phyloP scores from a whole-genome alignment of 2,888 invertebrate genomes.

The Eristalis arbustorum region DNA sequence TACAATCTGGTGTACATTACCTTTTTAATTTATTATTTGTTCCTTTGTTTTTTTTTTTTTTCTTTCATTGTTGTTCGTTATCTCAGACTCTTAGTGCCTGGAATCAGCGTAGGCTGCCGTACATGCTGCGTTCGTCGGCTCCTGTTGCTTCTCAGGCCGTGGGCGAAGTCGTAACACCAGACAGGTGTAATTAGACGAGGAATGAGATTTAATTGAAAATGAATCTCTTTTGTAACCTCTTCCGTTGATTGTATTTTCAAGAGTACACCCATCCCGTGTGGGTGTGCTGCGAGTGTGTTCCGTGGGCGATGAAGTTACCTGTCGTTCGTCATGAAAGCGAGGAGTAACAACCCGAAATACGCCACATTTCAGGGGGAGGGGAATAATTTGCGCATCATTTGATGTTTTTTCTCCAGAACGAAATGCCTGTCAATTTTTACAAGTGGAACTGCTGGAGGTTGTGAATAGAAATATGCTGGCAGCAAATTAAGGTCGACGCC shows the following conservation, averaged over 20 bases:
- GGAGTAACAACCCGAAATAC: neutral
- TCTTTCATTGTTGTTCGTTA: too few species aligned
- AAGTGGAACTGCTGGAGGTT: too few species aligned
- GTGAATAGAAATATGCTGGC: too few species aligned
- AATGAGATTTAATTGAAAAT: neutral
- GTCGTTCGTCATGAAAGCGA: neutral
- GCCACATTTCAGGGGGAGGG: neutral
- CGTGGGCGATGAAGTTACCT: neutral
- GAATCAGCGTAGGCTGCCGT: neutral
- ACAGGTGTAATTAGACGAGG: neutral
- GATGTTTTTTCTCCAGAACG: too few species aligned
- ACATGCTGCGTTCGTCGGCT: neutral
- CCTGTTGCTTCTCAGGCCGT: neutral
- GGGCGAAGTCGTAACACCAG: neutral
- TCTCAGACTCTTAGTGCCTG: neutral
- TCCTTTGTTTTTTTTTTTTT: neutral
- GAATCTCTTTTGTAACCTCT: neutral
- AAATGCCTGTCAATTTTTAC: too few species aligned
- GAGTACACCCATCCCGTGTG: neutral
- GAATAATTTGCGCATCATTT: neutral
- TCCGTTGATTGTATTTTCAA: neutral
- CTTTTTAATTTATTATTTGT: neutral
- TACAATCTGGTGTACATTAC: neutral
- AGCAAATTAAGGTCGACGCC: too few species aligned
- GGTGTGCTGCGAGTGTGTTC: neutral